Evolutionary conservation across 2,113 vertebrate genomes (phyloP).

Genomic region (Alligator sinensis): DNA sequence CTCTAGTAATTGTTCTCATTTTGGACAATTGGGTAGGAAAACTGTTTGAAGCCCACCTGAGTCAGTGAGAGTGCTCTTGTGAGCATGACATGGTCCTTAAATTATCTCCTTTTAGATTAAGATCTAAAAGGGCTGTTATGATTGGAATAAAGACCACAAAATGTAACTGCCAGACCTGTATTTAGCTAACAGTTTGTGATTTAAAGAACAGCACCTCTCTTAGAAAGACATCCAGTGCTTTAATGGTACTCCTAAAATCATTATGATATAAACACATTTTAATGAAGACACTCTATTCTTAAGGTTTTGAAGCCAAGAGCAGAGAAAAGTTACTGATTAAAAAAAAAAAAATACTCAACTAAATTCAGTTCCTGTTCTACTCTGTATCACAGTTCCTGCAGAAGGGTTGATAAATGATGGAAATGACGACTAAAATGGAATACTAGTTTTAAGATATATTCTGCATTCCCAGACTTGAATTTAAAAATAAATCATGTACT

Average conservation of each 20-base stretch:
- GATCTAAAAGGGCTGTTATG: background rate
- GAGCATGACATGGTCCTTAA: background rate
- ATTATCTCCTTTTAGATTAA: background rate
- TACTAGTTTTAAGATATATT: slow-evolving; percentile 60
- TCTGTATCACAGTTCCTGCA: slow-evolving; percentile 52
- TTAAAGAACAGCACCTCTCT: background rate
- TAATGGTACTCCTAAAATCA: background rate
- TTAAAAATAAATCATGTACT: slow-evolving; percentile 73
- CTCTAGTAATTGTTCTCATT: background rate
- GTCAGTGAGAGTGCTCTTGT: background rate
- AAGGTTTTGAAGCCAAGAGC: slow-evolving; percentile 10
- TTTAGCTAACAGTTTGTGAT: background rate
- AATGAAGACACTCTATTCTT: background rate
- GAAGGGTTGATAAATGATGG: slow-evolving; percentile 50
- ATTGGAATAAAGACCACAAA: background rate
- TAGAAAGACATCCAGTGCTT: background rate
- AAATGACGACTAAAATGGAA: slow-evolving; percentile 60
- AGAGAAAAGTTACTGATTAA: background rate
- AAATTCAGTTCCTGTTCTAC: slow-evolving; percentile 36
- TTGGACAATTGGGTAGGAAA: background rate
- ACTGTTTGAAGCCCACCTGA: background rate
- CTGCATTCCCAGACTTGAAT: slow-evolving; percentile 57
- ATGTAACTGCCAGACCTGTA: background rate
- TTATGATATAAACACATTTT: background rate
- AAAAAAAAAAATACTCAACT: background rate